Percentiles rank a stretch among this genome's conserved stretches.
phyloP scores from a whole-genome alignment of 2,797 vertebrate genomes.

The Sebastiscus tertius region DNA sequence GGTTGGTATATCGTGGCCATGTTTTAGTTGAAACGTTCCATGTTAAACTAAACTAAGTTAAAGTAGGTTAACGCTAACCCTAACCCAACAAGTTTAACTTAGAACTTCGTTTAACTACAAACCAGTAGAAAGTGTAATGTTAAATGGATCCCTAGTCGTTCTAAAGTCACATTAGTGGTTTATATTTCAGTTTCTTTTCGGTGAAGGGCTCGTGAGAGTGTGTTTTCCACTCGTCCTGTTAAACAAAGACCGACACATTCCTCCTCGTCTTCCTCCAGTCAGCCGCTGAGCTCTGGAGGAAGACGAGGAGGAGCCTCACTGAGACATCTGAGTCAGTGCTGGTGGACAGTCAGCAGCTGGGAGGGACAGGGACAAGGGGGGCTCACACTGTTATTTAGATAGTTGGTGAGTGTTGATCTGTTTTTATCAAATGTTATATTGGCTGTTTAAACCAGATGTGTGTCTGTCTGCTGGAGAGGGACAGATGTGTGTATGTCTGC shows the following conservation, averaged over 20 bases:
- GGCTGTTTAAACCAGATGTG: not conserved
- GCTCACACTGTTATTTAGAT: slow-evolving; percentile 6
- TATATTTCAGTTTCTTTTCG: slow-evolving; percentile 1
- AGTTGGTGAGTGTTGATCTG: not conserved
- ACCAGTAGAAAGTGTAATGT: not conserved
- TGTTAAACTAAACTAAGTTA: not conserved
- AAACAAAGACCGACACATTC: slow-evolving; percentile 83
- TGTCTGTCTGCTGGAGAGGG: not conserved
- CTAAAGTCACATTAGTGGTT: fast-evolving
- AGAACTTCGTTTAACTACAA: slow-evolving; percentile 10
- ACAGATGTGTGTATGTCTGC: not conserved
- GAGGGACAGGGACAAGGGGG: slow-evolving; percentile 45
- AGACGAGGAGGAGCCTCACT: slow-evolving; percentile 84
- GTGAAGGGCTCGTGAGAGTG: not conserved
- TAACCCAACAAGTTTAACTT: slow-evolving; percentile 26
- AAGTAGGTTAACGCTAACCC: not conserved
- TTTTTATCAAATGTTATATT: not conserved
- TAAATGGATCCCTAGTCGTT: fast-evolving
- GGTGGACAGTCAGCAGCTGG: slow-evolving; percentile 71
- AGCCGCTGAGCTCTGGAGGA: slow-evolving; percentile 74
- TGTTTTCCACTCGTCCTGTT: slow-evolving; percentile 62
- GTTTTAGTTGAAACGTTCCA: not conserved
- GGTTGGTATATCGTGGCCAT: not conserved
- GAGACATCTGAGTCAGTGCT: slow-evolving; percentile 83
- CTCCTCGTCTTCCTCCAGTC: slow-evolving; percentile 13